Base-by-base conservation (phyloP, 1,140 invertebrate species). In the Elysia chlorotica region DNA sequence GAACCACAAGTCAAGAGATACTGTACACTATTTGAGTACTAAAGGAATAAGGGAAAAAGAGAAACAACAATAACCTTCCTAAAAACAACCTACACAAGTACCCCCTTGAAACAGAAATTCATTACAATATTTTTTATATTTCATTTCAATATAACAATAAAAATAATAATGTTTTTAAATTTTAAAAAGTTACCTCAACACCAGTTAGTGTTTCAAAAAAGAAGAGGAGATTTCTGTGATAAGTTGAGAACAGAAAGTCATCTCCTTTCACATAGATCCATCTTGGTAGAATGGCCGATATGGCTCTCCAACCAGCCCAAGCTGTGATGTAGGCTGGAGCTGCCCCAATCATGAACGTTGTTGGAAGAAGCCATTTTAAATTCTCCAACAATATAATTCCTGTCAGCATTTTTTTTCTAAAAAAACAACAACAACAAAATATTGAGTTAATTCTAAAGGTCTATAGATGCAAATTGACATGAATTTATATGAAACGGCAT, bases 241-340 rank as follows among this genome's bases (percentile, higher is more conserved):
- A 71, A 48, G 69, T 71, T 31, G 69, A 62, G 37, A 71, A 71
- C 37, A 71, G 37, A 4, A 71, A 71, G 37, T 71, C 69, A 63
- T 71, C 69, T 62, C 69, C 69, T 33, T 31, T 71, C 21, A 71
- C 69, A 53, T 71, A 71, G 25, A 71, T 37, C 69, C 69, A 71
- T 33, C 37, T 17, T n/a, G 69, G 69, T 23, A 71, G 30, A 14
- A 63, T n/a, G n/a, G 59, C 35, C n/a, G 69, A 48, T 0, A 63
- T 2, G 23, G 37, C 0, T 6, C 69, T 33, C 69, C 69, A 71
- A 0, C n/a, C 37, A 5, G 41, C 25, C 69, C 69, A 71, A 2
- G 53, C 36, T 25, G 31, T 71, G 10, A 71, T 48, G 38, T 71
- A 71, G 14, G 59, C 69, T 30, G 69, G 69, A n/a, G 69, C 69